Conservation (phyloP, 2,888 invertebrate species). For the Cataglyphis livida region DNA sequence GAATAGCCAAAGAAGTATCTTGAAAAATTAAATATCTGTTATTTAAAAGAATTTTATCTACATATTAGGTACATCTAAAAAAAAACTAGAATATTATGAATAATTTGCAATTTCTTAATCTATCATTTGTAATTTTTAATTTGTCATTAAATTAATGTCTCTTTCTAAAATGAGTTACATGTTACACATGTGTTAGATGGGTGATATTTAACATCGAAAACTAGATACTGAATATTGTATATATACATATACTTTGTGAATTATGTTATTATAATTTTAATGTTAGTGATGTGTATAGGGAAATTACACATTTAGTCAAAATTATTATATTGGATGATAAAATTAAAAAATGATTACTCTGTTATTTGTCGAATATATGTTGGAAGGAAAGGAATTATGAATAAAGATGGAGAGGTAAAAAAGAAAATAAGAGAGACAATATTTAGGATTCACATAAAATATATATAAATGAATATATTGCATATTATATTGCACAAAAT, state of each 20-base stretch:
- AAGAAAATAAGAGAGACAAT: slow-evolving; percentile 37
- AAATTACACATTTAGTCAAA: not conserved
- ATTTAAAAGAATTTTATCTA: not conserved
- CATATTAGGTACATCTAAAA: not conserved
- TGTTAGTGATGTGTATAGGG: not conserved
- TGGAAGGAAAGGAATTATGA: not conserved
- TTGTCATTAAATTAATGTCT: not conserved
- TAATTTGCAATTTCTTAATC: slow-evolving; percentile 19
- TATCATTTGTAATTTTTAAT: not conserved
- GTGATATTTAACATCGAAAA: not conserved
- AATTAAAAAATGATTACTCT: slow-evolving; percentile 5
- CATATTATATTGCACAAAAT: slow-evolving; percentile 35
- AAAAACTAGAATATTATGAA: not conserved
- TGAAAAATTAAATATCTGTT: slow-evolving; percentile 26
- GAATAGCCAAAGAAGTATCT: slow-evolving; percentile 44
- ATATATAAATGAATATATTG: slow-evolving; percentile 37
- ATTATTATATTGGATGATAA: not conserved
- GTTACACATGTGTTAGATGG: slow-evolving; percentile 1
- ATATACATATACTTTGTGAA: slow-evolving; percentile 23
- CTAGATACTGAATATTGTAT: slow-evolving; percentile 6
- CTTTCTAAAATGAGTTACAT: not conserved
- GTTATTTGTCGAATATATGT: slow-evolving; percentile 14
- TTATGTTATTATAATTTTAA: slow-evolving; percentile 21
- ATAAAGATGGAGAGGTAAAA: not conserved
- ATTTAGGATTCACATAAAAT: slow-evolving; percentile 37